Base-by-base conservation (phyloP, 2,888 invertebrate species). In the Nudaria mundana region DNA sequence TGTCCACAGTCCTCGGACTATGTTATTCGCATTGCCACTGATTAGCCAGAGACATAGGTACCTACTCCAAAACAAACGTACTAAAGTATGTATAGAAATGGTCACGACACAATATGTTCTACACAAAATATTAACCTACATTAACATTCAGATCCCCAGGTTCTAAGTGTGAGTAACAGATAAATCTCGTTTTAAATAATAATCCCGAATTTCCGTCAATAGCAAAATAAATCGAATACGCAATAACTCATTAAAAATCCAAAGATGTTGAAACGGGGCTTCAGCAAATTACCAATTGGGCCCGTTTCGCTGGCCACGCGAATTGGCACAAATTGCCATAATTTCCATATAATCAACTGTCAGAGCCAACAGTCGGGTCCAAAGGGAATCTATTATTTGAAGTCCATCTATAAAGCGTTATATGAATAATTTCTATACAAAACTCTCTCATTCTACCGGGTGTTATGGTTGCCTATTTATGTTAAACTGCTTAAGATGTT, bases 341-440 rank as follows among this genome's bases (percentile, higher is more conserved):
- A 66, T 67, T 60, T 66, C 51, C 60, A 56, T 62, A 59, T 66
- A 66, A 68, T 69, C 67, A 67, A 57, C 64, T 65, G 68, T 67
- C 68, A 67, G 46, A 41, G 37, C 44, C 69, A 67, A 58, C 46
- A 35, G 35, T 46, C 37, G 48, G 49, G 45, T 38, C 58, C 50
- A 60, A 40, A 60, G 48, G 44, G 60, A 60, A 54, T 64, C 63
- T 60, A 66, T 68, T 68, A 68, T 68, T 66, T 58, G 63, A 56
- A 66, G 60, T 55, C 56, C 59, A 66, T 63, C 56, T 62, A 43
- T 57, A 52, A 56, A 52, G 52, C 48, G 38, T 40, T 61, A 56
- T 53, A 55, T 59, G 58, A 59, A 59, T 59, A 59, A 59, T 59
- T 59, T 59, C 56, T 52, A 59, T 52, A 59, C 59, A 56, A 58